Evolutionary conservation across 2,113 vertebrate species (phyloP), one percentile per base, ranked within the genome.

Genomic region (zebrafish (Danio rerio)): DNA sequence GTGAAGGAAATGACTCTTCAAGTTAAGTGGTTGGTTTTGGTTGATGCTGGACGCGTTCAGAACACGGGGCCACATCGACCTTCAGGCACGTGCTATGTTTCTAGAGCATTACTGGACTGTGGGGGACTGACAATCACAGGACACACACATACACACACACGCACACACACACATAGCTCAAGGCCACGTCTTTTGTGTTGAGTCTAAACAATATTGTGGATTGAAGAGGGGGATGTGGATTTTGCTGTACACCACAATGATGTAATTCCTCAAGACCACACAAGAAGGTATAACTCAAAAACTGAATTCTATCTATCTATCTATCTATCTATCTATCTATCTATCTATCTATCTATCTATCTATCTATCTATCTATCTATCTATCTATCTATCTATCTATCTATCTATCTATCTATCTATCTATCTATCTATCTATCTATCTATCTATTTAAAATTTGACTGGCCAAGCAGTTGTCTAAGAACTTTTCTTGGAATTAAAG

Each of bases 121-220:
- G 83, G 83, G 81, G 31, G 81, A 81, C 71, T 40, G 2, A 49
- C 59, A 50, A 81, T 49, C 7, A 7, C 42, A 52, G 40, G 18
- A 66, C 53, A 43, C 31, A 63, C 31, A 31, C 31, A 63, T 3
- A 31, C 31, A 31, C 31, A 31, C 31, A 3, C 31, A 31, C 31
- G 31, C 81, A 73, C 50, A 62, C 9, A 9, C 66, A 40, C 66
- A 88, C 65, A 21, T 76, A 84, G 81, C 56, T 68, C 58, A 74
- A 58, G 50, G 70, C 70, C 70, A 87, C 86, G 58, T 71, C 81
- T 85, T 88, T 87, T 72, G 50, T 72, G 50, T 55, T 72, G 20
- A 55, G 49, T 53, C 70, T 55, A 72, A 72, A 53, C 50, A 72
- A 53, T 72, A 53, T 69, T 69, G 66, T 69, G 66, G 66, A 69